phyloP scores from a whole-genome alignment of 53 echinoderm and acorn worm species.

The Echinarachnius parma region DNA sequence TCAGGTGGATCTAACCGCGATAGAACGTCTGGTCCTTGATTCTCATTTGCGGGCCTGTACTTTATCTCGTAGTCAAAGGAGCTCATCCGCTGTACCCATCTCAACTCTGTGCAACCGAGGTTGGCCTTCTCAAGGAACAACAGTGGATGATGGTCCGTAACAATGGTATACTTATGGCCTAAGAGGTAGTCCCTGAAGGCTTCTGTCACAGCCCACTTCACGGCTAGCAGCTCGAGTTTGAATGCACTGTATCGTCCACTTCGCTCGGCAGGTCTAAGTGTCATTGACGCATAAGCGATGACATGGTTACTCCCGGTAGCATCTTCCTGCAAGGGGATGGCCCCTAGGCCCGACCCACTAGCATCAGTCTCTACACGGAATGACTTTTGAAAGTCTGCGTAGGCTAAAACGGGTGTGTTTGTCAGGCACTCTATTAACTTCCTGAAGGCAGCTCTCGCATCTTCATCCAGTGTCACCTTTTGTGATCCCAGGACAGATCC shows the following conservation, averaged over 20 bases:
- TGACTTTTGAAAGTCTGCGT: conserved; percentile 35
- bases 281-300: conserved; percentile 33
- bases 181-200: conserved; percentile 44
- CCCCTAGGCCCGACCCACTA: conserved; percentile 29
- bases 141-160: conserved; percentile 45
- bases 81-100: conserved; percentile 26
- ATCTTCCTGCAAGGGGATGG: conserved; percentile 9
- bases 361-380: conserved; percentile 42
- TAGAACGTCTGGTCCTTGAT: conserved; percentile 18
- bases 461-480: neutral
- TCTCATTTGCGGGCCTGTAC: conserved; percentile 7
- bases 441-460: conserved; percentile 23
- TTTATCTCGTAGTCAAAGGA: conserved; percentile 7
- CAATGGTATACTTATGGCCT: neutral
- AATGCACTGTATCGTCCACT: conserved; percentile 37
- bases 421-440: conserved; percentile 27
- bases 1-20: neutral
- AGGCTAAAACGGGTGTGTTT: conserved; percentile 40
- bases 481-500: neutral
- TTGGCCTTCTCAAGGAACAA: conserved; percentile 35
- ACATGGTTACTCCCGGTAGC: conserved; percentile 3
- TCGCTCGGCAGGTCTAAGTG: conserved; percentile 23
- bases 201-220: conserved; percentile 39
- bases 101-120: conserved; percentile 25
- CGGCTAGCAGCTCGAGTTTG: conserved; percentile 36